Evolutionary conservation across 64 coral and sea anemone species (phyloP), one percentile per base, ranked within the genome.

Genomic region (Montipora capricornis): DNA sequence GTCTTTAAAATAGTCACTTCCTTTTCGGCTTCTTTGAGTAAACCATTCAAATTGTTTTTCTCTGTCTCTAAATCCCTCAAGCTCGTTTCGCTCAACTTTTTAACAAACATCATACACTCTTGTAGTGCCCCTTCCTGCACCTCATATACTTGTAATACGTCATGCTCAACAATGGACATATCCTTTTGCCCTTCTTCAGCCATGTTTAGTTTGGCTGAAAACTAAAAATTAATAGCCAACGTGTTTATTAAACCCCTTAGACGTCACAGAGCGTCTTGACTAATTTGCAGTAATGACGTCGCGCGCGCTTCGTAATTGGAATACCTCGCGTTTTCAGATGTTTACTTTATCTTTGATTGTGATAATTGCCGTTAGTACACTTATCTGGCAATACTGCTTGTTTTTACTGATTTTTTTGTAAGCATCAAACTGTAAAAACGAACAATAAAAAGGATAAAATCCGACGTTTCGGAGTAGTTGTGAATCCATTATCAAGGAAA

Each of bases 81-180:
- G 48, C 93, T 98, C 53, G 93, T 98, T 71, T 92, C 96, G 20
- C 96, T 98, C 79, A 98, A 84, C 84, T 98, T 98, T 80, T 98
- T 98, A 7, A 98, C 96, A 58, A 98, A 95, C 96, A 98, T 98
- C 90, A 98, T 95, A 9, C 96, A 95, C 49, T 98, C 96, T 77
- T 98, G 89, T 3, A 98, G 17, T 5, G 96, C 93, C 8, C 87
- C 92, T 8, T 97, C 96, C 49, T 91, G 76, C 2, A 98, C 44
- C 71, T 98, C 96, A 76, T 89, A 93, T 24, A 98, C 96, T 77
- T 98, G 90, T 4, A 98, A 61, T 61, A 98, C 90, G 17, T 93
- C 90, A 49, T 98, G 87, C 47, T 93, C 96, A 48, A 95, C 90
- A 80, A 95, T 97, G 5, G 96, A 82, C 92, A 97, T 89, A 45